Evolutionary conservation across 2,113 vertebrate species (phyloP).

Genomic region (Sceloporus tristichus): DNA sequence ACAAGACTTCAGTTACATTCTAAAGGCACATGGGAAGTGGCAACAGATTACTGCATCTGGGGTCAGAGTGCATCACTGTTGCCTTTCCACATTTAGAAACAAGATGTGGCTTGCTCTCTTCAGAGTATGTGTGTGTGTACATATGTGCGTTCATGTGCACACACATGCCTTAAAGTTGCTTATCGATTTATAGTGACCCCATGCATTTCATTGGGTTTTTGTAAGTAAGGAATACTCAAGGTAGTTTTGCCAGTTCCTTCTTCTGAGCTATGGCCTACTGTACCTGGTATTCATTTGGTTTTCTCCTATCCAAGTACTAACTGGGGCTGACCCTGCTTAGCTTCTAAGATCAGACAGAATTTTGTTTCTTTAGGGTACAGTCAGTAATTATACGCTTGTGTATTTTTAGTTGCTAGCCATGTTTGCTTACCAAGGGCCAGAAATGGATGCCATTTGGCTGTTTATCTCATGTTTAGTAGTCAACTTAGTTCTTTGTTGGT

Average conservation of each 20-base stretch:
- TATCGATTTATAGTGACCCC: too few species aligned
- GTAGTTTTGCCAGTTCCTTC: too few species aligned
- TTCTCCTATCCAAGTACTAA: too few species aligned
- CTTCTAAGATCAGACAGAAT: too few species aligned
- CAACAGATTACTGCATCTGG: neutral
- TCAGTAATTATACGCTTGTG: neutral
- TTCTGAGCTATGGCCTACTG: too few species aligned
- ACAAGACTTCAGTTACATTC: neutral
- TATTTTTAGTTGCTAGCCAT: neutral
- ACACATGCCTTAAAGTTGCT: too few species aligned
- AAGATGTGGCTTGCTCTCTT: neutral
- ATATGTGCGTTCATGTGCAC: too few species aligned
- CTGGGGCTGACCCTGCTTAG: too few species aligned
- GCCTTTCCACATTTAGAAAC: neutral
- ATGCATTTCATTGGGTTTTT: too few species aligned
- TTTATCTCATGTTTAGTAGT: neutral
- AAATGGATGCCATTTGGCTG: neutral
- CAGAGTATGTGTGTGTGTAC: neutral
- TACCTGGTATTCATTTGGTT: too few species aligned
- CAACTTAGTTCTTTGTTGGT: neutral
- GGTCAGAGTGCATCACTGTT: neutral
- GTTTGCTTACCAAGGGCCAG: neutral
- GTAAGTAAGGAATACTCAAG: too few species aligned
- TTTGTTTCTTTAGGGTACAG: too few species aligned
- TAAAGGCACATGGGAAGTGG: neutral